A percentile compares a stretch with the other conserved stretches of the same genome.
phyloP scores from a whole-genome alignment of 2,797 vertebrate species.

The Acridotheres tristis region DNA sequence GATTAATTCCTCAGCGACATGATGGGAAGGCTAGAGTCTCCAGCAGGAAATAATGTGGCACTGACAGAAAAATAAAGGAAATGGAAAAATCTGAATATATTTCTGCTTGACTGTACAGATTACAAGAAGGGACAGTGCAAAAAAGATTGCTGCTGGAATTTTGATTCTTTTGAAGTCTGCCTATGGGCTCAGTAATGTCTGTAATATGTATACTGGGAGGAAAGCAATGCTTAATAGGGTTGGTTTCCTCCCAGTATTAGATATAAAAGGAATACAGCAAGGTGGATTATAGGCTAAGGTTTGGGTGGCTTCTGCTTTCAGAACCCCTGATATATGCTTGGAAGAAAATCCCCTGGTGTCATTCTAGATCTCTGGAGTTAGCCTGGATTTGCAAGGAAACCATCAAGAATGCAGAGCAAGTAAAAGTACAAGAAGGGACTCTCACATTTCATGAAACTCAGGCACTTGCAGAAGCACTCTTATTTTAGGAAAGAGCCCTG shows the following conservation, averaged over 20 bases:
- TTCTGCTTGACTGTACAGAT: background rate
- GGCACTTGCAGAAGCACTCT: background rate
- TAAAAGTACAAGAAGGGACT: background rate
- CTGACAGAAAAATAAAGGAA: constrained; percentile 11
- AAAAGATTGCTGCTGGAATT: background rate
- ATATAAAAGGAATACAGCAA: background rate
- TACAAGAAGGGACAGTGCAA: background rate
- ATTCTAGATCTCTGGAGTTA: background rate
- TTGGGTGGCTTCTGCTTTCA: background rate
- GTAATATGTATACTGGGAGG: background rate
- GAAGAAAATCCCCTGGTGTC: background rate
- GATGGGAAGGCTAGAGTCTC: background rate
- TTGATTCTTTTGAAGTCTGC: background rate
- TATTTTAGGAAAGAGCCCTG: background rate
- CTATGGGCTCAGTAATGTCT: background rate
- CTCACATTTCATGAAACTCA: background rate
- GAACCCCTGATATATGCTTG: background rate
- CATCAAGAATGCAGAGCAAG: background rate
- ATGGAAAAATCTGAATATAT: background rate
- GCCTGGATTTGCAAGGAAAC: background rate
- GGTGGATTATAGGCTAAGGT: background rate
- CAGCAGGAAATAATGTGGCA: background rate
- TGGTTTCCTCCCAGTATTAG: background rate
- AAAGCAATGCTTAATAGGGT: background rate
- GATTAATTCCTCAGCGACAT: background rate